These are phyloP conservation scores for Brachionus asplanchnoidis DNA, from an alignment of 1,140 invertebrate genomes.

Conservation along the genomic window DNA sequence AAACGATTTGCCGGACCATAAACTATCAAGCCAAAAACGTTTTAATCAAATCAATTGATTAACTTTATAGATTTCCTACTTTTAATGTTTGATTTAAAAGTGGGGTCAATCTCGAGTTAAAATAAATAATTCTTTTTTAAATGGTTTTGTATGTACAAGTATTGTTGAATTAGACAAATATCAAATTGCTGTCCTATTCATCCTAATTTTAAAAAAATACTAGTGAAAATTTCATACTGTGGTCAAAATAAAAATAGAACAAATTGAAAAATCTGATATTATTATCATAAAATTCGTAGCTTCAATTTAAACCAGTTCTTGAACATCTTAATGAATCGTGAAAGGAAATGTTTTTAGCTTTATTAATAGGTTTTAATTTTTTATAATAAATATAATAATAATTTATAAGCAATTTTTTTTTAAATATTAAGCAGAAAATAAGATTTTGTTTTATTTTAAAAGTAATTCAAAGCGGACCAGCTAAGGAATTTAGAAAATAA, in stretches of 20 bases:
- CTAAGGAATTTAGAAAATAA: neutral
- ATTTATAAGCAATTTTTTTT: neutral
- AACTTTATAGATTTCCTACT: neutral
- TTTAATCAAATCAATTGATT: neutral
- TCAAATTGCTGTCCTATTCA: neutral
- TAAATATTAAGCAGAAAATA: neutral
- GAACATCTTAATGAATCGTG: neutral
- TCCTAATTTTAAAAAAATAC: neutral
- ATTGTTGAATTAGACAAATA: neutral
- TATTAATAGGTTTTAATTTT: neutral
- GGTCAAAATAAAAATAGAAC: neutral
- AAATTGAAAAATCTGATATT: neutral
- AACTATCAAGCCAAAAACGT: neutral
- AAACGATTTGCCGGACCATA: neutral
- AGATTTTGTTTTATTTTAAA: neutral
- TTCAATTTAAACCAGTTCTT: neutral
- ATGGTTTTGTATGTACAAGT: neutral
- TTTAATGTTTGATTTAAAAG: neutral
- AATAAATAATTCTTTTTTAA: neutral
- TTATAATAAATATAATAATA: neutral
- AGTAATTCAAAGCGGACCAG: neutral
- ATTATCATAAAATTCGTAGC: neutral
- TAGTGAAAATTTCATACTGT: neutral
- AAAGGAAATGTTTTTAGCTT: neutral
- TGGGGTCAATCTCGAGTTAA: neutral